Base-by-base conservation (phyloP, 1,140 invertebrate species). In the Pararge aegeria region DNA sequence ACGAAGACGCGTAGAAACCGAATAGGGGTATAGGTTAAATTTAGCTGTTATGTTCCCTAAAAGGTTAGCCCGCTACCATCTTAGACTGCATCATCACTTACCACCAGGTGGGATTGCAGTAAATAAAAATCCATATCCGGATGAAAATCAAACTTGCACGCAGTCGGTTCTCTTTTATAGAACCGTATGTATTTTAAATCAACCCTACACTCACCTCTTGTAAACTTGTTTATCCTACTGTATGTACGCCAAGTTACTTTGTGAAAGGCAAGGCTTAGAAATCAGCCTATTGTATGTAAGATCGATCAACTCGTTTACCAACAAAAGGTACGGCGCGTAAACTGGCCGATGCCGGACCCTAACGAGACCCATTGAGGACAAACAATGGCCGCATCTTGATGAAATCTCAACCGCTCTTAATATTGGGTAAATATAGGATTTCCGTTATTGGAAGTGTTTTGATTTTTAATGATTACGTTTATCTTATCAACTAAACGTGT, bases 331-430 rank as follows among this genome's bases (percentile, higher is more conserved):
- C 40, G 61, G 40, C 48, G 55, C 61, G 49, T 57, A 63, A 63
- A 63, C 61, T 57, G 48, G 38, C 55, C 49, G 38, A 24, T 53
- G 42, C 42, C 21, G 34, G 50, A 63, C 55, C 54, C 61, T 63
- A 63, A 63, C 61, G 55, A 63, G 61, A 63, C 55, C 61, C 30
- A 63, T 63, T 63, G 61, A 63, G 30, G 38, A 46, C 61, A 57
- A 63, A 63, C 61, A 63, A 63, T 63, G 42, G 54, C n/a, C 42
- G 55, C 40, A 63, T 63, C 61, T 63, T 63, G 61, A 63, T 63
- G 55, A 55, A 63, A 63, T 63, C 61, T 57, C 27, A 20, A 46
- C 42, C 42, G 42, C 38, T 42, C 13, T 42, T 46, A 20, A 46
- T 46, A 46, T 46, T 20, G 16, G 18, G 18, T 46, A 46, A 46